Base-by-base conservation (phyloP, 1,140 invertebrate species). In the Ephestia elutella region DNA sequence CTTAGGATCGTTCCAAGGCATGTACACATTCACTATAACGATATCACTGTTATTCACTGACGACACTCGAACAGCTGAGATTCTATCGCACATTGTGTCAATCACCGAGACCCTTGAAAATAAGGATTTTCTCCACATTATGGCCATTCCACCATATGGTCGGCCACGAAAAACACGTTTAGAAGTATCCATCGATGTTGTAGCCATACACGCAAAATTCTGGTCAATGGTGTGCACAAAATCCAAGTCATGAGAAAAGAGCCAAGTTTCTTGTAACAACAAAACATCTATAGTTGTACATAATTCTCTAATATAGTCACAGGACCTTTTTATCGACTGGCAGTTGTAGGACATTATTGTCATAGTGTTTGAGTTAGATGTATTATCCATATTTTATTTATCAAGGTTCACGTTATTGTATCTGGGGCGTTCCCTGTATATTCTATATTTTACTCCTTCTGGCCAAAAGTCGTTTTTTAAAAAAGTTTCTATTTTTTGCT, bases 381-480 rank as follows among this genome's bases (percentile, higher is more conserved):
- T 61, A 50, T 35, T 51, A 44, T 51, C 17, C 55, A 56, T 61
- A 50, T 18, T 60, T 19, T n/a, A 60, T 49, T 55, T 60, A 50
- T 51, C 15, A 35, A n/a, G 4, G 11, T 56, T 49, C 13, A 11
- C 21, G 2, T 5, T 13, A 19, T 13, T 15, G 19, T 30, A 13
- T 17, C 48, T 17, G 7, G 19, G 1, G 10, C 19, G 18, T 7
- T 56, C 54, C 1, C 59, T 35, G 15, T 18, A 56, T 17, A 38
- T 50, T 21, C 59, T 32, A 21, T 51, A 61, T 20, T 56, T 56
- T 2, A 56, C 51, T 11, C 59, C 59, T 61, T 35, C n/a, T 10
- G 59, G 54, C 59, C 59, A 61, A 20, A 61, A 61, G 5, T 38
- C 18, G 10, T 35, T 20, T 18, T n/a, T 30, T 25, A 61, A 44